A percentile compares a stretch with the other conserved stretches of the same genome.
These are phyloP conservation scores for Polyommatus iphigenia DNA, from an alignment of 2,888 invertebrate genomes.

Conservation along the genomic window DNA sequence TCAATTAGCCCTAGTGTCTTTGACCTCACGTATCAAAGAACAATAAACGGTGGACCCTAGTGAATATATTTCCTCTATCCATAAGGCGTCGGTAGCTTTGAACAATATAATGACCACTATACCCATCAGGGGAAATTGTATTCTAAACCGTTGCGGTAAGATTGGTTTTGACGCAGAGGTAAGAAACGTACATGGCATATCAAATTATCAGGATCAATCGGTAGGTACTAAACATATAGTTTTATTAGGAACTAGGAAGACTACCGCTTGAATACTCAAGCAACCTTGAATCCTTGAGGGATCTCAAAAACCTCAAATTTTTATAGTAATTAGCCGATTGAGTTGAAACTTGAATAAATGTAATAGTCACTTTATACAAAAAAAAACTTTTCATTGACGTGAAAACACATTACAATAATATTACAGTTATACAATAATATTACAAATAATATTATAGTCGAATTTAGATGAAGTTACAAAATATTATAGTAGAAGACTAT, in stretches of 20 bases:
- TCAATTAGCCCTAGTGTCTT: slow-evolving; percentile 32
- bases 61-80: slow-evolving; percentile 40
- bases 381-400: neutral
- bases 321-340: too few species aligned
- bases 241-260: neutral
- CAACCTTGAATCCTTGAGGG: neutral
- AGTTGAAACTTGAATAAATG: too few species aligned
- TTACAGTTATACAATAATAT: too few species aligned
- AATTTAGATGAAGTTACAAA: too few species aligned
- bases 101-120: slow-evolving; percentile 33
- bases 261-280: neutral
- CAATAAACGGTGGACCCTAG: slow-evolving; percentile 37
- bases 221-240: neutral
- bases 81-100: slow-evolving; percentile 37
- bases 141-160: neutral
- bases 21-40: slow-evolving; percentile 39
- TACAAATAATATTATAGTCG: too few species aligned
- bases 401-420: neutral
- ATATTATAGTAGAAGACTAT: too few species aligned
- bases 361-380: too few species aligned
- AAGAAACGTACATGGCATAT: slow-evolving; percentile 4
- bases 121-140: neutral
- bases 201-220: slow-evolving; percentile 21
- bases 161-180: neutral
- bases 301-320: neutral